phyloP scores from a whole-genome alignment of 2,113 vertebrate species.

The Alligator sinensis region DNA sequence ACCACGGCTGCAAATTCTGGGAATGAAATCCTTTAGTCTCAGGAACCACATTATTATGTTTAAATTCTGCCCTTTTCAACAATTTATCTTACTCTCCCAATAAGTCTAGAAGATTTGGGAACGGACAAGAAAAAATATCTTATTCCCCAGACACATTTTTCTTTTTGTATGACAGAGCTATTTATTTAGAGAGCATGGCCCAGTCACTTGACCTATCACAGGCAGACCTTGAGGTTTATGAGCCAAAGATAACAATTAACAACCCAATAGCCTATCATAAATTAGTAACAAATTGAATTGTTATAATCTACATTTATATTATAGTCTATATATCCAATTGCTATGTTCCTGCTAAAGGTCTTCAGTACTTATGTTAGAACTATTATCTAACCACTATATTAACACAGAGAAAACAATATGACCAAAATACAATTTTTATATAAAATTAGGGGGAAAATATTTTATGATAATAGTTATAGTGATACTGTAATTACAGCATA shows the following conservation, averaged over 20 bases:
- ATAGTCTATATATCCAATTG: constrained; percentile 30
- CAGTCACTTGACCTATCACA: constrained; percentile 37
- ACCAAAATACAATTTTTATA: constrained; percentile 19
- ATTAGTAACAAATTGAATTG: constrained; percentile 67
- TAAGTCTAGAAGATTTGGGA: neutral
- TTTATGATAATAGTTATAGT: neutral
- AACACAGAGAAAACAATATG: neutral
- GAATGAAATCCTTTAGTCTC: neutral
- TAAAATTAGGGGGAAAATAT: constrained; percentile 18
- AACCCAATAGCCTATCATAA: constrained; percentile 54
- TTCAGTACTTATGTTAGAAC: neutral
- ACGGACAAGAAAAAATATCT: neutral
- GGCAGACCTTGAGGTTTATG: constrained; percentile 61
- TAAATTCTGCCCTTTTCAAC: neutral
- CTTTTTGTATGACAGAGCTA: neutral
- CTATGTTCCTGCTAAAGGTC: neutral
- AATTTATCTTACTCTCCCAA: neutral
- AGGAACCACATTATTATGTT: neutral
- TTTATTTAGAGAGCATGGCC: constrained; percentile 47
- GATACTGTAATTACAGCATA: neutral
- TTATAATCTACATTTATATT: constrained; percentile 55
- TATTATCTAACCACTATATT: neutral
- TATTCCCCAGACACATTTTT: neutral
- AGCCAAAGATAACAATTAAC: constrained; percentile 67
- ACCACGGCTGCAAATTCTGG: neutral